These are phyloP conservation scores for Stenoptilia bipunctidactyla DNA, from an alignment of 2,888 invertebrate genomes.

Conservation along the genomic window DNA sequence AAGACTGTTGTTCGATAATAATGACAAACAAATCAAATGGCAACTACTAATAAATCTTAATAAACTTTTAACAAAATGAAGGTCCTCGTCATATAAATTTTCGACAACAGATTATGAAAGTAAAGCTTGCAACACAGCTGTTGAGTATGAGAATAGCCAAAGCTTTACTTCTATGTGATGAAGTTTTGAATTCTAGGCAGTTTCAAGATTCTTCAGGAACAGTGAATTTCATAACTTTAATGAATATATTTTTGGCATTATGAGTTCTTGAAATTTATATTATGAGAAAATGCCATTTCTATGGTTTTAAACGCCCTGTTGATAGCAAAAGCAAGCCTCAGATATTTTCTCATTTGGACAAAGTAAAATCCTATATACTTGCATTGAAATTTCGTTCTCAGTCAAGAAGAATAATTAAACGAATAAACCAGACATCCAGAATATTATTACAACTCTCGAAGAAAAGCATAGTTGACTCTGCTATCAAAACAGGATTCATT, in stretches of 20 bases:
- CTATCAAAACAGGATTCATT: slow-evolving; percentile 11
- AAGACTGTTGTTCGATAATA: slow-evolving; percentile 3
- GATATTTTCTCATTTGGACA: slow-evolving; percentile 5
- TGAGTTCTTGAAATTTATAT: too few relatives aligned
- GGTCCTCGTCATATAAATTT: not conserved
- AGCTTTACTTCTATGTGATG: slow-evolving; percentile 2
- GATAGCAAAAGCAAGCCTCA: slow-evolving; percentile 1
- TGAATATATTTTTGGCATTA: slow-evolving; percentile 7
- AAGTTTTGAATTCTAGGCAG: not conserved
- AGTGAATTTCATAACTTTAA: slow-evolving; percentile 1
- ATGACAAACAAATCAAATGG: slow-evolving; percentile 6
- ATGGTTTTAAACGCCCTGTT: slow-evolving; percentile 7
- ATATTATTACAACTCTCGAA: slow-evolving; percentile 3
- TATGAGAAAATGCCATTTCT: slow-evolving; percentile 2
- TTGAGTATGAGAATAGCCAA: slow-evolving; percentile 6
- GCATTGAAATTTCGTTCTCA: not conserved
- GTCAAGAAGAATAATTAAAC: not conserved
- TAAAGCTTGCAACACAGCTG: slow-evolving; percentile 5
- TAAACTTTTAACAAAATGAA: slow-evolving; percentile 1
- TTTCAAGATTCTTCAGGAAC: slow-evolving; percentile 6
- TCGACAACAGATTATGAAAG: slow-evolving; percentile 6
- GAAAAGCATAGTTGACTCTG: slow-evolving; percentile 5
- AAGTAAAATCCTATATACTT: slow-evolving; percentile 1
- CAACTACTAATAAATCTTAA: slow-evolving; percentile 4
- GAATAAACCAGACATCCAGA: not conserved